phyloP scores from a whole-genome alignment of 2,888 invertebrate species.

The Pterostichus niger region DNA sequence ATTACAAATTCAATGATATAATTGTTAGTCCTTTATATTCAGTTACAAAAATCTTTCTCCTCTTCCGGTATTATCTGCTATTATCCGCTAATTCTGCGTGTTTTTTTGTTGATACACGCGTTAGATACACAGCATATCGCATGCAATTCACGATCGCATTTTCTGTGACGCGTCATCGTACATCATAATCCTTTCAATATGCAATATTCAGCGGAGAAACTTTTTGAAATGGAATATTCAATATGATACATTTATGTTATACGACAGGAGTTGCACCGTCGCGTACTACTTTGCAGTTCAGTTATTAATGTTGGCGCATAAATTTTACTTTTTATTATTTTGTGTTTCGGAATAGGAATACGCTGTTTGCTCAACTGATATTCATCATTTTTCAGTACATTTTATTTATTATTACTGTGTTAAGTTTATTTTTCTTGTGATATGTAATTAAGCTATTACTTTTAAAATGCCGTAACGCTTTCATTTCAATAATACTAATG shows the following conservation, averaged over 20 bases:
- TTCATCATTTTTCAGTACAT: not conserved
- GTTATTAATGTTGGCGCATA: slow-evolving; percentile 33
- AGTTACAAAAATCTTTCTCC: too few species aligned
- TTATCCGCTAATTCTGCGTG: too few species aligned
- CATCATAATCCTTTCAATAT: slow-evolving; percentile 40
- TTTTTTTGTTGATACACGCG: too few species aligned
- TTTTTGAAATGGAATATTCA: slow-evolving; percentile 35
- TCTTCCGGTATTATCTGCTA: too few species aligned
- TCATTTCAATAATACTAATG: too few species aligned
- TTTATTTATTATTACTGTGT: not conserved
- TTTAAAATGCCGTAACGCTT: not conserved
- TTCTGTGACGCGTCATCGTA: slow-evolving; percentile 30
- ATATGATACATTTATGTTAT: slow-evolving; percentile 30
- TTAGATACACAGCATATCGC: slow-evolving; percentile 1
- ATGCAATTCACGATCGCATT: slow-evolving; percentile 36
- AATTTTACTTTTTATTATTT: slow-evolving; percentile 20
- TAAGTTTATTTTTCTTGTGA: not conserved
- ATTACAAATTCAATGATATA: too few species aligned
- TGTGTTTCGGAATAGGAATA: not conserved
- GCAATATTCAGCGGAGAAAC: slow-evolving; percentile 33
- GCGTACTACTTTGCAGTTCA: not conserved
- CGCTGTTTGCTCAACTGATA: not conserved
- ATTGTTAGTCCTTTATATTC: too few species aligned
- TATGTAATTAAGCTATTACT: not conserved
- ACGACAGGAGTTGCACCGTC: not conserved